A percentile compares a stretch with the other conserved stretches of the same genome.
Evolutionary conservation across 2,888 invertebrate species (phyloP).

Genomic region (Spisula subtruncata): DNA sequence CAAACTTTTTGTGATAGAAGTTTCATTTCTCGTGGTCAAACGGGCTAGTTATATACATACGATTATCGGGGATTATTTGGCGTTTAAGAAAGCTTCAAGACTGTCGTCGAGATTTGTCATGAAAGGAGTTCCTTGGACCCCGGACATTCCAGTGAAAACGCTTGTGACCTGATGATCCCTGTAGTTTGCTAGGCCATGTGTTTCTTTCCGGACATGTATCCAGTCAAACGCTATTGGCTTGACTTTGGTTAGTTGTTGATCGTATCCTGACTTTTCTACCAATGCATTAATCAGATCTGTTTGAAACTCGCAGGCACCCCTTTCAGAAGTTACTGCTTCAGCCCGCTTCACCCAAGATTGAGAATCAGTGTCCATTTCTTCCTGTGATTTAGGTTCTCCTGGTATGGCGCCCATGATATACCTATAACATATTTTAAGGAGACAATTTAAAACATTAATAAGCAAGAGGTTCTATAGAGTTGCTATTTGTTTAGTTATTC

Average conservation of each 20-base stretch:
- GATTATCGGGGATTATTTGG: not conserved
- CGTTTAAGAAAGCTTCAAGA: conserved; percentile 6
- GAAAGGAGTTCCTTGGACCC: not conserved
- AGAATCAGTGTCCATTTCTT: not conserved
- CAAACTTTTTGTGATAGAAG: too few species aligned
- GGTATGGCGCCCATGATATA: not conserved
- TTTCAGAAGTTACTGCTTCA: not conserved
- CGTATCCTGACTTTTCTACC: not conserved
- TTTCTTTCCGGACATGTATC: conserved; percentile 7
- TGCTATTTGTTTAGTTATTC: too few species aligned
- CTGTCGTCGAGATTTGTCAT: conserved; percentile 5
- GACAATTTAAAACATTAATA: too few species aligned
- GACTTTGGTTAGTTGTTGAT: not conserved
- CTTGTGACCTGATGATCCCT: conserved; percentile 6
- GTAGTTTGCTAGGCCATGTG: conserved; percentile 21
- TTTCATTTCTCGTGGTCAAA: too few species aligned
- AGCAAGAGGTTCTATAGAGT: too few species aligned
- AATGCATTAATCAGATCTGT: not conserved
- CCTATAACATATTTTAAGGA: too few species aligned
- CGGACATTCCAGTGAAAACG: not conserved
- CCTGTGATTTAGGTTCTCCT: not conserved
- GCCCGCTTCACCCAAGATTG: not conserved
- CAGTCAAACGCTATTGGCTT: not conserved
- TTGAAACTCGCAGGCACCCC: not conserved
- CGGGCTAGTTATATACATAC: too few species aligned